phyloP scores from a whole-genome alignment of 2,797 vertebrate species.

The Benthosema pterotum region DNA sequence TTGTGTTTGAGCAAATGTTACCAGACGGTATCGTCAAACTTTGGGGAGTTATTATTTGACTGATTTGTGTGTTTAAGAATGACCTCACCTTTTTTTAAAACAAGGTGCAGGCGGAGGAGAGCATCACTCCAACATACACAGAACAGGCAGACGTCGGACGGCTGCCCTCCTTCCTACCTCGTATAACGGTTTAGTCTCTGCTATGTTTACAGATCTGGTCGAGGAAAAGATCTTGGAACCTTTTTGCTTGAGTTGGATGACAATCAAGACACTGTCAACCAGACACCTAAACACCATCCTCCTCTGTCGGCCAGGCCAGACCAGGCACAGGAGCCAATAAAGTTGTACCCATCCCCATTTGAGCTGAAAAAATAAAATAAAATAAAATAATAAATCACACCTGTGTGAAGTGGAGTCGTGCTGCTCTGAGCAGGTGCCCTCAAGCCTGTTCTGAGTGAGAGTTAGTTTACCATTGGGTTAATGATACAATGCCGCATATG shows the following conservation, averaged over 20 bases:
- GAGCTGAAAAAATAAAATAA: too few relatives aligned
- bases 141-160: not conserved
- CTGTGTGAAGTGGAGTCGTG: too few relatives aligned
- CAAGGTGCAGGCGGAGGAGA: not conserved
- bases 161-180: not conserved
- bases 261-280: not conserved
- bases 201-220: slow-evolving; percentile 8
- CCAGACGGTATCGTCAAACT: too few relatives aligned
- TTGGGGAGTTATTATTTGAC: not conserved
- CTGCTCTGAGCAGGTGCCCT: too few relatives aligned
- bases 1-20: too few relatives aligned
- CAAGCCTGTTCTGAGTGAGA: too few relatives aligned
- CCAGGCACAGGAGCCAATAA: slow-evolving; percentile 3
- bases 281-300: not conserved
- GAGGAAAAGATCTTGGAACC: not conserved
- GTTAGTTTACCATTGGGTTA: too few relatives aligned
- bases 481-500: too few relatives aligned
- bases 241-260: not conserved
- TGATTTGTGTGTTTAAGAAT: not conserved
- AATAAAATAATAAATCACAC: too few relatives aligned
- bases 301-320: slow-evolving; percentile 5
- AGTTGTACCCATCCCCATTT: not conserved
- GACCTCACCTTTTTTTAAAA: not conserved
- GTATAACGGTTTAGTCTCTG: not conserved
- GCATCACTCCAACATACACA: not conserved